phyloP scores from a whole-genome alignment of 2,797 vertebrate species.

The Spinus pinus region DNA sequence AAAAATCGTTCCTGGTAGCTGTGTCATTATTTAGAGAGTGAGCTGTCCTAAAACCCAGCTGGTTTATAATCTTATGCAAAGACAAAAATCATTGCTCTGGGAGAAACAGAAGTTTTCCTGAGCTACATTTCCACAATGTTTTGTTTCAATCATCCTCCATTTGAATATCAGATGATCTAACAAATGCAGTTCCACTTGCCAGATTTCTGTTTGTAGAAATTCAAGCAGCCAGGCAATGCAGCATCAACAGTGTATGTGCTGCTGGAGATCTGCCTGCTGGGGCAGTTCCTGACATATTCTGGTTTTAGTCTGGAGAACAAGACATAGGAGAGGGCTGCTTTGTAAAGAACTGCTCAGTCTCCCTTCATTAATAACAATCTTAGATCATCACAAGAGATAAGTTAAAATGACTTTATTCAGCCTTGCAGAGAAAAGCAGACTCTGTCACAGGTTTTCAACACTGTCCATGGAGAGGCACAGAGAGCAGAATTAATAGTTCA shows the following conservation, averaged over 20 bases:
- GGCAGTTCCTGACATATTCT: not conserved
- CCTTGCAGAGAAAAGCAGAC: not conserved
- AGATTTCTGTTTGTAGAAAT: constrained; percentile 4
- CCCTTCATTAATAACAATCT: not conserved
- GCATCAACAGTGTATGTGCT: not conserved
- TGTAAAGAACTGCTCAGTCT: not conserved
- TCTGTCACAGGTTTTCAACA: not conserved
- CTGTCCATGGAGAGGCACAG: not conserved
- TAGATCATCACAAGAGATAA: not conserved
- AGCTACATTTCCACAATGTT: not conserved
- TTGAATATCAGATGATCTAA: not conserved
- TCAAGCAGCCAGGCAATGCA: not conserved
- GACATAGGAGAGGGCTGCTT: not conserved
- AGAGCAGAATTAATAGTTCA: not conserved
- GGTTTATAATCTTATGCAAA: not conserved
- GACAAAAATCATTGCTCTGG: not conserved
- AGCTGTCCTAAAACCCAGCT: not conserved
- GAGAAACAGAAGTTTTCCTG: not conserved
- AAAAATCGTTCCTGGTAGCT: not conserved
- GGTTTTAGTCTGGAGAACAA: not conserved
- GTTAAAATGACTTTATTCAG: not conserved
- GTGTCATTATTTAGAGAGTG: not conserved
- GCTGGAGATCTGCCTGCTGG: not conserved
- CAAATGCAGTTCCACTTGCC: not conserved
- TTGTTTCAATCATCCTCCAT: not conserved